These are phyloP conservation scores for Mya arenaria DNA, from an alignment of 1,140 invertebrate species.

Conservation along the genomic window DNA sequence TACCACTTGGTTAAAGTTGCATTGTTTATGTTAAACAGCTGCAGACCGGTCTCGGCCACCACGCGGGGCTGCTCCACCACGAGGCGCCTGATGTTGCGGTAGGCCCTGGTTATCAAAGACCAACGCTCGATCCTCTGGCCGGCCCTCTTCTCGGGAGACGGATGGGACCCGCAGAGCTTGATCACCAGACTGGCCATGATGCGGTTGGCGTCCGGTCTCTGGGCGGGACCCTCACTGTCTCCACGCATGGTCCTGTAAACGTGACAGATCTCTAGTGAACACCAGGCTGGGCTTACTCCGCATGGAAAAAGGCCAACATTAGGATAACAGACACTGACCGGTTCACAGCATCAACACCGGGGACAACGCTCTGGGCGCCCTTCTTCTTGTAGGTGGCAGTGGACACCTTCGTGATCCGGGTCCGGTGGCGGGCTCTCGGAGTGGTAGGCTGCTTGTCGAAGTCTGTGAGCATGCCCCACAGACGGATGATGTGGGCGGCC, in stretches of 20 bases:
- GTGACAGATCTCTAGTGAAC: neutral
- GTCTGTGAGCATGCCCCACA: slow-evolving; percentile 5
- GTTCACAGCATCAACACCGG: neutral
- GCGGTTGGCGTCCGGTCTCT: neutral
- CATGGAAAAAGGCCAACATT: neutral
- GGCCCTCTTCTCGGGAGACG: neutral
- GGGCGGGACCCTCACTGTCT: neutral
- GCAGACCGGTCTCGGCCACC: neutral
- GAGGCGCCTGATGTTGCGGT: neutral
- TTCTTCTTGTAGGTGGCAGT: neutral
- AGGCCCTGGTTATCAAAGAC: neutral
- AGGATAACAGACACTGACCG: neutral
- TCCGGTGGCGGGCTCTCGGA: neutral
- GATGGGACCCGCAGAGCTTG: neutral
- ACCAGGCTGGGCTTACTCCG: neutral
- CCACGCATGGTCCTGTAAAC: neutral
- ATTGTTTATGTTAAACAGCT: neutral
- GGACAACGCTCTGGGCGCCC: neutral
- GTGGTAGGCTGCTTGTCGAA: slow-evolving; percentile 5
- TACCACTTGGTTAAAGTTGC: neutral
- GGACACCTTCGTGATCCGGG: neutral
- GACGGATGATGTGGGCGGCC: neutral
- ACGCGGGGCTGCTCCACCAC: neutral
- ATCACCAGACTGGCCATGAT: neutral
- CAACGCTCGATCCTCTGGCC: neutral